Evolutionary conservation across 2,888 invertebrate species (phyloP).

Genomic region (Epirrhoe tristata): DNA sequence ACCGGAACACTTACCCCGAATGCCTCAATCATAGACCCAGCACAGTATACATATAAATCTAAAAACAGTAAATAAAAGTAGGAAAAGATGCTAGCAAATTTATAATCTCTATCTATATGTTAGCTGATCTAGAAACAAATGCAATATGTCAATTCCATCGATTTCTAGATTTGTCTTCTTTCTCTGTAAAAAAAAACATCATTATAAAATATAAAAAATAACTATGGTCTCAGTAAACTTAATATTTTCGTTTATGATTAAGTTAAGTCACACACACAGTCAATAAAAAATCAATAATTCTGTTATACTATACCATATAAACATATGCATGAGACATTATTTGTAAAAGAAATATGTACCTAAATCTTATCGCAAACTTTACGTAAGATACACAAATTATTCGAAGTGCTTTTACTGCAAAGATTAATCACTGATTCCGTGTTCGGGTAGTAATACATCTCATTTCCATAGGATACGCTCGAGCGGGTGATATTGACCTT

Average conservation of each 20-base stretch:
- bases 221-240: neutral
- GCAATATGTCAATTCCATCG: no score
- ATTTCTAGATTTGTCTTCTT: no score
- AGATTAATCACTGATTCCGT: constrained; percentile 5
- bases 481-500: constrained; percentile 33
- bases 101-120: neutral
- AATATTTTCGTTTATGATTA: neutral
- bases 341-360: no score
- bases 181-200: no score
- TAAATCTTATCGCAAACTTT: no score
- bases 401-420: constrained; percentile 8
- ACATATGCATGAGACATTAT: no score
- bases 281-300: no score
- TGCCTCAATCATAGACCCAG: constrained; percentile 20
- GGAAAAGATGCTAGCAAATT: neutral
- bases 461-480: constrained; percentile 41
- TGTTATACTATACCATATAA: no score
- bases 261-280: neutral
- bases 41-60: constrained; percentile 10
- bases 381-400: neutral
- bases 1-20: constrained; percentile 21
- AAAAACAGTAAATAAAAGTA: constrained; percentile 7
- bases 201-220: no score
- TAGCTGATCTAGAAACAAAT: neutral
- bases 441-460: constrained; percentile 30